Conservation (phyloP, 2,113 vertebrate species). For the Eulacestoma nigropectus region DNA sequence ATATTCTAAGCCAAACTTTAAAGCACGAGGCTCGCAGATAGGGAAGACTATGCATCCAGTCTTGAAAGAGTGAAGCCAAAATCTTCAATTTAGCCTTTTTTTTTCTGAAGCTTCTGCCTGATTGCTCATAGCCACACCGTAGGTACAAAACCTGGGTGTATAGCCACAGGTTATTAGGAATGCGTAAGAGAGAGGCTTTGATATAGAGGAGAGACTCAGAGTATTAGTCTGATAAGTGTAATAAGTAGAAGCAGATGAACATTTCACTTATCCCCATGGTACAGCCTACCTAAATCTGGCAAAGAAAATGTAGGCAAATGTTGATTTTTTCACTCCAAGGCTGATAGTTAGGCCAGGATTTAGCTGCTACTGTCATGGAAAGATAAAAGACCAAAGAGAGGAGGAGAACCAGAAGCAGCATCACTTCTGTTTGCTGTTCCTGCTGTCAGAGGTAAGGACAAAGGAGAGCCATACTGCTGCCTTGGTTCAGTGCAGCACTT, state of each 20-base stretch:
- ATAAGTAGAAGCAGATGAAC: neutral
- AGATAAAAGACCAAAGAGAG: neutral
- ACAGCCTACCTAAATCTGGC: neutral
- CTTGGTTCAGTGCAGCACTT: neutral
- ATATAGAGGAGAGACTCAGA: neutral
- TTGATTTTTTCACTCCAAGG: neutral
- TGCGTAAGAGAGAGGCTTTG: neutral
- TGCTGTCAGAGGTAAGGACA: neutral
- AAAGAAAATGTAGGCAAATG: neutral
- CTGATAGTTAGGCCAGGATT: neutral
- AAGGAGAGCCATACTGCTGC: neutral
- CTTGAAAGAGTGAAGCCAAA: neutral
- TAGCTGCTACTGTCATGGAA: neutral
- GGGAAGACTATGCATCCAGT: neutral
- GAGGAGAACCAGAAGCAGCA: neutral
- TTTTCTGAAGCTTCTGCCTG: neutral
- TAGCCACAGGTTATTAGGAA: neutral
- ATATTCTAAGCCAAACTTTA: neutral
- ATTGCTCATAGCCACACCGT: neutral
- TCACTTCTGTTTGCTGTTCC: neutral
- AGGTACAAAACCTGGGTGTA: neutral
- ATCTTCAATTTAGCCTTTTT: neutral
- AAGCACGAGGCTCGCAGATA: neutral
- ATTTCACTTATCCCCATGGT: neutral
- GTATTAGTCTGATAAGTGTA: neutral